Evolutionary conservation across 2,888 invertebrate genomes (phyloP).

Genomic region (Nesidiocoris tenuis): DNA sequence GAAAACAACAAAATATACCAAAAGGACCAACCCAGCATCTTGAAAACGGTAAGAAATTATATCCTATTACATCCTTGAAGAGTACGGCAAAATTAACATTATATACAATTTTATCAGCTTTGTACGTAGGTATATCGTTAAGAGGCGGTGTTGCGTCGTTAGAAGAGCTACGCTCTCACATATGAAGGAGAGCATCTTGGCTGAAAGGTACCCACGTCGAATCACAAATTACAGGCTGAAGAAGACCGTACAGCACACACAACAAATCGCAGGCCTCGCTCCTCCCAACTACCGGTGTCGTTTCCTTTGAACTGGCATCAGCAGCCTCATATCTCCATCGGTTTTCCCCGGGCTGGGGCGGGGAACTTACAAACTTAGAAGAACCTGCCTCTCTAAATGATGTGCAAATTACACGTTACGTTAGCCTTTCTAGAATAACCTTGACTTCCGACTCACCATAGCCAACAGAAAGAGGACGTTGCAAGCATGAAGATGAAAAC

Average conservation of each 20-base stretch:
- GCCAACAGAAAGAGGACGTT: too few relatives aligned
- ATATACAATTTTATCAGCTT: too few relatives aligned
- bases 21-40: too few relatives aligned
- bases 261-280: neutral
- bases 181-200: neutral
- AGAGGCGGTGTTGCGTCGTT: neutral
- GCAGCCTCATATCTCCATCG: neutral
- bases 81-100: too few relatives aligned
- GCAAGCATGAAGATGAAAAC: too few relatives aligned
- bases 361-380: neutral
- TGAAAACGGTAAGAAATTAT: too few relatives aligned
- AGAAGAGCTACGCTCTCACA: neutral
- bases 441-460: neutral
- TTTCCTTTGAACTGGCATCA: neutral
- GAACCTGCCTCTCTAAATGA: too few relatives aligned
- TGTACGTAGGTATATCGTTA: too few relatives aligned
- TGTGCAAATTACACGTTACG: neutral
- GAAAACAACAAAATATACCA: too few relatives aligned
- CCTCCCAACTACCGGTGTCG: neutral
- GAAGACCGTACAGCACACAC: neutral
- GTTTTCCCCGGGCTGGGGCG: neutral
- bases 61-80: too few relatives aligned
- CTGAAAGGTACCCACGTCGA: neutral
- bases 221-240: neutral
- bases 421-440: neutral